phyloP scores from a whole-genome alignment of 2,888 invertebrate genomes.

The Papilio demoleus region DNA sequence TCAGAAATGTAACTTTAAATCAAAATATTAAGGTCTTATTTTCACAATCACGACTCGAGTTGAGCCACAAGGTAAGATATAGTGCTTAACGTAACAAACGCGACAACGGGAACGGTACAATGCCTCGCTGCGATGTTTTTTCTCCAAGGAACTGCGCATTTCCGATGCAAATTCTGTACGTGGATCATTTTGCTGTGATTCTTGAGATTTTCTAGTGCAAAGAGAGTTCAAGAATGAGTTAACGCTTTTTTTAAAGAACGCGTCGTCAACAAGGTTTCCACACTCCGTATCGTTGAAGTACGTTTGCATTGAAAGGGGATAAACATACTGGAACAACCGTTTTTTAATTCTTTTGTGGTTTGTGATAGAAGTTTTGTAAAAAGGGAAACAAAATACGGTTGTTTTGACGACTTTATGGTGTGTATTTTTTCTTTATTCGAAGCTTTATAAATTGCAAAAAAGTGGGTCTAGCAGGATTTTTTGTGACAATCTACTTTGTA shows the following conservation, averaged over 20 bases:
- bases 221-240: conserved; percentile 49
- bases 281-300: conserved; percentile 12
- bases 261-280: conserved; percentile 21
- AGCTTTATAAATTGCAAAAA: neutral
- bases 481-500: too few relatives aligned
- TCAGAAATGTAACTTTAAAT: neutral
- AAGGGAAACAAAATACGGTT: neutral
- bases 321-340: conserved; percentile 23
- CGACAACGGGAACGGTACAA: conserved; percentile 62
- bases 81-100: conserved; percentile 73
- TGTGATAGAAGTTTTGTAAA: neutral
- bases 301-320: conserved; percentile 36
- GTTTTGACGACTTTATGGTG: neutral
- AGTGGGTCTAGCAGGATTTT: too few relatives aligned
- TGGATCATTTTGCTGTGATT: conserved; percentile 76
- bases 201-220: conserved; percentile 65
- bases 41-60: neutral
- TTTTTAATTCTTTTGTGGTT: conserved; percentile 16
- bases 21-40: conserved; percentile 2
- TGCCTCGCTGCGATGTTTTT: conserved; percentile 55
- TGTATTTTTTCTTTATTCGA: neutral
- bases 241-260: conserved; percentile 43
- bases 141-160: conserved; percentile 63
- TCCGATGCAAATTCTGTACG: conserved; percentile 67
- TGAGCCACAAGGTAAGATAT: conserved; percentile 53